These are phyloP conservation scores for Indicator maculatus DNA, from an alignment of 2,113 vertebrate genomes.

Conservation along the genomic window DNA sequence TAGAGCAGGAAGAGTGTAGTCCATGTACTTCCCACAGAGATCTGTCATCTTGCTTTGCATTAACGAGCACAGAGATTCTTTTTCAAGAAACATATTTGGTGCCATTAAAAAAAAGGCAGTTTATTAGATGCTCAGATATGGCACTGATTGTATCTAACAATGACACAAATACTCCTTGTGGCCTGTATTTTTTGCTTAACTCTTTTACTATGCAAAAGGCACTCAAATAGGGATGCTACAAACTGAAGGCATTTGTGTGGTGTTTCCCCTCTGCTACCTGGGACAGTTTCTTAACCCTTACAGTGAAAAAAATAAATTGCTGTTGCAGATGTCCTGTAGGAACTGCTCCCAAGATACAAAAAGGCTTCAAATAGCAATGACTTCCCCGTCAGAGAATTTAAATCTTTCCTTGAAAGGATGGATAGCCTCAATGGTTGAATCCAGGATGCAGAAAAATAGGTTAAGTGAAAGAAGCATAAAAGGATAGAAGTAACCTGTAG, in stretches of 20 bases:
- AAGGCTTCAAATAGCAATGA: neutral
- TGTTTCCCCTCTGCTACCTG: neutral
- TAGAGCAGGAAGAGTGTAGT: neutral
- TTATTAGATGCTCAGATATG: neutral
- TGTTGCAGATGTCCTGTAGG: neutral
- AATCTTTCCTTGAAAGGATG: neutral
- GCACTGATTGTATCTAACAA: neutral
- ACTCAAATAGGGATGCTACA: neutral
- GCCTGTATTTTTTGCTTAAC: neutral
- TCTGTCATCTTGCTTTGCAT: neutral
- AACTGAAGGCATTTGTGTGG: neutral
- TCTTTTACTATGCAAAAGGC: neutral
- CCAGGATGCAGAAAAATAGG: neutral
- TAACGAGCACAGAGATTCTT: neutral
- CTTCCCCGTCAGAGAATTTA: neutral
- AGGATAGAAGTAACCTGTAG: neutral
- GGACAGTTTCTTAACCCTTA: neutral
- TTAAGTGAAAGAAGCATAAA: neutral
- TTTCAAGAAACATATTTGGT: neutral
- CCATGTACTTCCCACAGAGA: neutral
- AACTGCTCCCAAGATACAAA: neutral
- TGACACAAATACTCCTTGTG: neutral
- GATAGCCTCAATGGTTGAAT: neutral
- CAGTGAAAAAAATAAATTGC: neutral
- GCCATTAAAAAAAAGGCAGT: neutral